Evolutionary conservation across 37 sponge, comb jelly and placozoan species (phyloP).

Genomic region (Haliclona indistincta): DNA sequence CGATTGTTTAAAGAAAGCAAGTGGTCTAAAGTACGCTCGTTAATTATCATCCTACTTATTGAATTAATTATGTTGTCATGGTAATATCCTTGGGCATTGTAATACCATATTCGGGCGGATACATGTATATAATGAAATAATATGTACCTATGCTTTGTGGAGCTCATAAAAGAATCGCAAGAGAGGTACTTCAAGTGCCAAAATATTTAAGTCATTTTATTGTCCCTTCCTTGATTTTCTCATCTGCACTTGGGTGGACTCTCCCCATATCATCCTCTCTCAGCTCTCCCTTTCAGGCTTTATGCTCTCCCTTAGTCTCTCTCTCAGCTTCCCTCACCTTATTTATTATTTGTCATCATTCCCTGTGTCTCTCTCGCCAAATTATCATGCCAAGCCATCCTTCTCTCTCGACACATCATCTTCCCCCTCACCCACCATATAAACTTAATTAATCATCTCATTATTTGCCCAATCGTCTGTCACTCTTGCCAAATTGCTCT

Average conservation of each 20-base stretch:
- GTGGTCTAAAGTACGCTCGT: constrained; percentile 83
- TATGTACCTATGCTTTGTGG: neutral
- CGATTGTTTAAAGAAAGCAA: constrained; percentile 55
- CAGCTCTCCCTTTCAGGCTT: neutral
- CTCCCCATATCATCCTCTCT: neutral
- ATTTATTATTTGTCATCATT: too few relatives aligned
- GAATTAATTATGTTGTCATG: too few relatives aligned
- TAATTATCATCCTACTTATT: too few relatives aligned
- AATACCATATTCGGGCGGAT: neutral
- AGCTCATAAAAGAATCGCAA: neutral
- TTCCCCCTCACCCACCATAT: neutral
- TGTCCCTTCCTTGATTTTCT: neutral
- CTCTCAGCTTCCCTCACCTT: too few relatives aligned
- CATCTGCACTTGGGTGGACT: neutral
- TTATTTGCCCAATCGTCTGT: too few relatives aligned
- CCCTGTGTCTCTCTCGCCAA: too few relatives aligned
- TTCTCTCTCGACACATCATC: neutral
- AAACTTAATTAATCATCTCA: too few relatives aligned
- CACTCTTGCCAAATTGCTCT: too few relatives aligned
- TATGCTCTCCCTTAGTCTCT: too few relatives aligned
- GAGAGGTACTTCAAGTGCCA: too few relatives aligned
- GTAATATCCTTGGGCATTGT: too few relatives aligned
- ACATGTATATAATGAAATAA: neutral
- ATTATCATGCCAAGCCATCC: neutral
- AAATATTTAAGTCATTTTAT: too few relatives aligned